These are phyloP conservation scores for Terebella lapidaria DNA, from an alignment of 2,888 invertebrate species.

Conservation along the genomic window DNA sequence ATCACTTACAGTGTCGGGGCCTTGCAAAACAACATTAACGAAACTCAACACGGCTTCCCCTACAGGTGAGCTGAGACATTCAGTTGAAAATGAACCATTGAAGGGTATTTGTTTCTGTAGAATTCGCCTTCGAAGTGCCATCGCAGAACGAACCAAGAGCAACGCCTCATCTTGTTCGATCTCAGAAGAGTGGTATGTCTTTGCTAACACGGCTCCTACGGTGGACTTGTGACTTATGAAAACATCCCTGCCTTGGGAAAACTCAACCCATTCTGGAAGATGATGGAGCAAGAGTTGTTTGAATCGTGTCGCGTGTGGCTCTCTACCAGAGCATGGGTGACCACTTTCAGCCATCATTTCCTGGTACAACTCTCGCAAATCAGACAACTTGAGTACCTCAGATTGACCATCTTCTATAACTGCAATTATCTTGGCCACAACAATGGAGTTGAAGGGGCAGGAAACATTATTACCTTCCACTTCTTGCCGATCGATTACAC, in stretches of 20 bases:
- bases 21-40: conserved; percentile 1
- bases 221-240: neutral
- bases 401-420: neutral
- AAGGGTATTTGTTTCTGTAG: neutral
- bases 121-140: neutral
- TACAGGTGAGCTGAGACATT: neutral
- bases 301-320: neutral
- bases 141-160: neutral
- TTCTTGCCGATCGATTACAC: neutral
- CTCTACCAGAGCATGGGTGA: conserved; percentile 1
- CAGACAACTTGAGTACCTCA: neutral
- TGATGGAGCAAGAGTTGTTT: neutral
- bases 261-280: conserved; percentile 3
- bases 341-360: neutral
- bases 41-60: neutral
- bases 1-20: neutral
- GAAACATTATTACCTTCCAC: neutral
- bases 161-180: conserved; percentile 6
- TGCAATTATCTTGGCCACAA: neutral
- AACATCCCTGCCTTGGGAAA: conserved; percentile 6
- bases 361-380: neutral
- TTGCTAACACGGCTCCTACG: neutral
- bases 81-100: conserved; percentile 1
- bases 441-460: neutral
- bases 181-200: neutral